Evolutionary conservation across 2,888 invertebrate species (phyloP).

Genomic region (Caenorhabditis plicata): DNA sequence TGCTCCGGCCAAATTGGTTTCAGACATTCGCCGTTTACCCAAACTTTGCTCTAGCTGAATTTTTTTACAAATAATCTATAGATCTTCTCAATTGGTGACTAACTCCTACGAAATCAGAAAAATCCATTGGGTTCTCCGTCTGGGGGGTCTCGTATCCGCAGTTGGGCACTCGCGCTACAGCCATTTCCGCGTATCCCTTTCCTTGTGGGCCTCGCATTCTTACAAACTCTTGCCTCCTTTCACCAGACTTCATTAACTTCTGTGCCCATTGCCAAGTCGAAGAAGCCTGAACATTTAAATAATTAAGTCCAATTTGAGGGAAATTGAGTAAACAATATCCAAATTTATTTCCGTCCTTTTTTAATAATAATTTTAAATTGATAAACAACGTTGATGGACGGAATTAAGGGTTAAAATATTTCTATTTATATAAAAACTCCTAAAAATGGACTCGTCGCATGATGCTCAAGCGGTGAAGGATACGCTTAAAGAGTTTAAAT

Average conservation of each 20-base stretch:
- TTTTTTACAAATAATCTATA: not conserved
- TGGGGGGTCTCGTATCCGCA: constrained; percentile 92
- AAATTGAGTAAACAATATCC: no score
- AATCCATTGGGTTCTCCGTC: constrained; percentile 73
- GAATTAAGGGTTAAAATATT: no score
- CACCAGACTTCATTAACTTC: constrained; percentile 69
- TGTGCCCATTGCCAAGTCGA: constrained; percentile 66
- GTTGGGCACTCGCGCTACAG: constrained; percentile 71
- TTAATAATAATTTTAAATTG: no score
- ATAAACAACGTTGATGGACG: no score
- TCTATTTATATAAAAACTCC: no score
- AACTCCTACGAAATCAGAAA: constrained; percentile 47
- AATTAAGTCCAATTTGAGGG: not conserved
- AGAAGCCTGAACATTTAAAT: no score
- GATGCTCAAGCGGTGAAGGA: no score
- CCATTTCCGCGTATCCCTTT: constrained; percentile 90
- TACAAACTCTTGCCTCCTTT: constrained; percentile 85
- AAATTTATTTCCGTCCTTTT: no score
- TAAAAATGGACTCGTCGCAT: no score
- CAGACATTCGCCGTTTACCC: constrained; percentile 58
- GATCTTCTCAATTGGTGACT: constrained; percentile 2
- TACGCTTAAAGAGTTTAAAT: no score
- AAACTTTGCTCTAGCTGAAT: constrained; percentile 42
- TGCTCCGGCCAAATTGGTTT: constrained; percentile 60
- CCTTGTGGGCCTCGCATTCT: constrained; percentile 96